Base-by-base conservation (phyloP, 2,113 vertebrate genomes). In the Butorides virescens region DNA sequence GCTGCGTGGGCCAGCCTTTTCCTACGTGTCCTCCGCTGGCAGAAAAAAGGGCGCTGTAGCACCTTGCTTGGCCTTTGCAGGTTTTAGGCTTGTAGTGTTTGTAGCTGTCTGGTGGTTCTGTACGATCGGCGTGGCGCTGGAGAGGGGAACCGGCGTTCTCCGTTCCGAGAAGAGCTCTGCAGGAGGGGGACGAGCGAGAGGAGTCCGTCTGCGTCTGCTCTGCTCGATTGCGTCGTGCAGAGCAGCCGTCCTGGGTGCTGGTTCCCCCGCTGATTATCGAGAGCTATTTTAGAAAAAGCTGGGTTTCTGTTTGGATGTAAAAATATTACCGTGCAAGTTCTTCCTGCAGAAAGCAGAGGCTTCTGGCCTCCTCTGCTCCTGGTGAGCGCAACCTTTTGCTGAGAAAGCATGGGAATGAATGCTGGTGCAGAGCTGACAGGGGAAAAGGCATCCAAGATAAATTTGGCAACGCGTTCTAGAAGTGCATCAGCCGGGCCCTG, bases 391-490 rank as follows among this genome's bases (percentile, higher is more conserved):
- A 27, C 18, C 73, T 87, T 91, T 85, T 90, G 93, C 92, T 90
- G 93, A 96, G 87, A 68, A 87, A 58, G 90, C 66, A n/a, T 49
- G 78, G 78, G 39, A 85, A 65, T 77, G 82, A 94, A 50, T 61
- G 74, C 61, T 73, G 65, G 2, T 90, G 82, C 65, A 75, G 66
- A 90, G 72, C 87, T 85, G 90, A 81, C 42, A 21, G 61, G 65
- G 59, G 77, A 77, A 89, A 85, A 68, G 7, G 58, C 80, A 56
- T 96, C 92, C 84, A 81, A 93, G 93, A 91, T 73, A 71, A 86
- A 88, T 89, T 77, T 90, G 85, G 92, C 93, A 82, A 6, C 3
- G 2, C 17, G 23, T 82, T 78, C 71, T 36, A 4, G 61, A 81
- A 96, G 62, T 61, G 80, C 91, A 94, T 91, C 94, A 87, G 63